A percentile compares a stretch with the other conserved stretches of the same genome.
phyloP scores from a whole-genome alignment of 2,797 vertebrate species.

The Podarcis lilfordi region DNA sequence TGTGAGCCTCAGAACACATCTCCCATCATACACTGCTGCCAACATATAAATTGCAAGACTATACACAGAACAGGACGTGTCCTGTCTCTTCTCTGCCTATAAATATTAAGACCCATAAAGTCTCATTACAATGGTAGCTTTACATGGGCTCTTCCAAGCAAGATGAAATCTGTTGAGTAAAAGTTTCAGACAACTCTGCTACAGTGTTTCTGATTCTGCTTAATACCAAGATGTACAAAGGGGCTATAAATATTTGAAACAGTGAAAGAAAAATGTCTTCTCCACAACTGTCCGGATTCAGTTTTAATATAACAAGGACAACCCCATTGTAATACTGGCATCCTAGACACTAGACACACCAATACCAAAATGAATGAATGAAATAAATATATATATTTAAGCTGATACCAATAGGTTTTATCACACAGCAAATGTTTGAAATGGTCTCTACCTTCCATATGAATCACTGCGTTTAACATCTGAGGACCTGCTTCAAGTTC shows the following conservation, averaged over 20 bases:
- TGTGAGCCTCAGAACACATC: constrained; percentile 76
- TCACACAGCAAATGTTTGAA: neutral
- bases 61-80: constrained; percentile 75
- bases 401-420: neutral
- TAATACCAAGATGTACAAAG: constrained; percentile 21
- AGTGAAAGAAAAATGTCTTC: neutral
- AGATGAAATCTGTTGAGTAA: constrained; percentile 14
- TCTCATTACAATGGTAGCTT: constrained; percentile 67
- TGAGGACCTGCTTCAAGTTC: neutral
- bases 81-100: constrained; percentile 60
- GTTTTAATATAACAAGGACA: neutral
- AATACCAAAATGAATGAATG: neutral
- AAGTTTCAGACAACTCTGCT: constrained; percentile 2
- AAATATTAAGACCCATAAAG: constrained; percentile 72
- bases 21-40: constrained; percentile 76
- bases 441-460: neutral
- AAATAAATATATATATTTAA: neutral
- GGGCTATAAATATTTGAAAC: constrained; percentile 18
- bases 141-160: neutral
- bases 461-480: neutral
- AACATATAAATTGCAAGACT: constrained; percentile 81
- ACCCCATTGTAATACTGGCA: neutral
- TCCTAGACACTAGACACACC: neutral
- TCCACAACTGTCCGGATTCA: constrained; percentile 56
- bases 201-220: constrained; percentile 16